Evolutionary conservation across 2,888 invertebrate species (phyloP), one percentile per base, ranked within the genome.

Genomic region (Lepidocyrtoides sp.): DNA sequence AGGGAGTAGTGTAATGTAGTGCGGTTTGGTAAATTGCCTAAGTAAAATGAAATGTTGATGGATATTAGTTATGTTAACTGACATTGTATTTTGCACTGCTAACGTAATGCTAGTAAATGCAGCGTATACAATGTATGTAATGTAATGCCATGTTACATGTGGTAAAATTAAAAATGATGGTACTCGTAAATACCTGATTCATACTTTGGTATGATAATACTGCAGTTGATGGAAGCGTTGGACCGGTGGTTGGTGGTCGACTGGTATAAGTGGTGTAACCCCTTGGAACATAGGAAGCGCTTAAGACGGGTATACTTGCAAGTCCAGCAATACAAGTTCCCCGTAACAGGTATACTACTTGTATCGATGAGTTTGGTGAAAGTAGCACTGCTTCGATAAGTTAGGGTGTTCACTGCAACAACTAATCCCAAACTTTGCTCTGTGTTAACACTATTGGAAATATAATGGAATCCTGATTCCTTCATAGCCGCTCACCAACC

Each of bases 221-320:
- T 0, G 66, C 63, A 36, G 72, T 17, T 54, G 14, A 48, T 75
- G 89, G 66, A 44, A 81, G 26, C n/a, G 51, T 26, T 17, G 81
- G 66, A 17, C 29, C 36, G 90, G 57, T 41, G 63, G 66, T 60
- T 20, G 51, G 77, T 12, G 79, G 72, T 60, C 32, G 8, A 41
- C 57, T 20, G 44, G 51, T 51, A 54, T 82, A 29, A 41, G 41
- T 20, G 44, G 51, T 51, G 69, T 82, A 29, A 91, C 91, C 91
- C 91, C 91, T 69, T 86, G 91, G 86, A 91, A 91, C 91, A 91
- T 91, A 91, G 82, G 20, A 75, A 66, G 69, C 75, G 87, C 91
- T 91, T 87, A 91, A 87, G 87, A 75, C 83, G 66, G 87, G 91
- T 91, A 91, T 91, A 91, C 91, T 77, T 36, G n/a, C 14, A 0